Evolutionary conservation across 2,113 vertebrate species (phyloP).

Genomic region (Neolamprologus caudopunctatus): DNA sequence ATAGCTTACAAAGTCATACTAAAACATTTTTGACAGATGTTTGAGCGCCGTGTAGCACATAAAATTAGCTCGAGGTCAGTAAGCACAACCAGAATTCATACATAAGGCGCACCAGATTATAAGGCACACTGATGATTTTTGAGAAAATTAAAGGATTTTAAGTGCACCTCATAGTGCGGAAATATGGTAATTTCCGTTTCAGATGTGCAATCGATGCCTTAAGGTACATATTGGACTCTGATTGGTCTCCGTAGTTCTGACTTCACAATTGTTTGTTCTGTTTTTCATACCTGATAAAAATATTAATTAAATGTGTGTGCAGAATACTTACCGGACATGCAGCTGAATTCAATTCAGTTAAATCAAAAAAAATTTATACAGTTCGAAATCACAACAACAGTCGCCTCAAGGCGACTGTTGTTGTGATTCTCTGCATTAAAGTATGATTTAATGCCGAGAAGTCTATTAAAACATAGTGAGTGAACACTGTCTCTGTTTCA

Average conservation of each 20-base stretch:
- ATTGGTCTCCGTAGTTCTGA: background rate
- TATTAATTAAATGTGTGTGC: background rate
- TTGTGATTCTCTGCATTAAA: too few species aligned
- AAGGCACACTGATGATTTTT: background rate
- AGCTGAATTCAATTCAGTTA: background rate
- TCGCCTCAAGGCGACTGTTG: too few species aligned
- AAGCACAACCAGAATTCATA: background rate
- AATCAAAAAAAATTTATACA: background rate
- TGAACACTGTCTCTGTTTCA: background rate
- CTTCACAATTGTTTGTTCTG: background rate
- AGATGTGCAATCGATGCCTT: background rate
- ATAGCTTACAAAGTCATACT: accelerated
- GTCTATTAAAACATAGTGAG: background rate
- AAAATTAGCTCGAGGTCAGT: background rate
- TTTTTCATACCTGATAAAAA: background rate
- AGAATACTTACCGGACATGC: background rate
- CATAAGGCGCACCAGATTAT: background rate
- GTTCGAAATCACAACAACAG: too few species aligned
- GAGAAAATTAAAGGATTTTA: background rate
- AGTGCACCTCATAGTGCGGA: accelerated
- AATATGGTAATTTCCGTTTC: background rate
- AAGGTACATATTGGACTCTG: background rate
- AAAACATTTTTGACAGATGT: background rate
- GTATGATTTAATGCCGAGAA: background rate
- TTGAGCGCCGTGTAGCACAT: background rate